Evolutionary conservation across 2,113 vertebrate species (phyloP).

Genomic region (Sceloporus tristichus): DNA sequence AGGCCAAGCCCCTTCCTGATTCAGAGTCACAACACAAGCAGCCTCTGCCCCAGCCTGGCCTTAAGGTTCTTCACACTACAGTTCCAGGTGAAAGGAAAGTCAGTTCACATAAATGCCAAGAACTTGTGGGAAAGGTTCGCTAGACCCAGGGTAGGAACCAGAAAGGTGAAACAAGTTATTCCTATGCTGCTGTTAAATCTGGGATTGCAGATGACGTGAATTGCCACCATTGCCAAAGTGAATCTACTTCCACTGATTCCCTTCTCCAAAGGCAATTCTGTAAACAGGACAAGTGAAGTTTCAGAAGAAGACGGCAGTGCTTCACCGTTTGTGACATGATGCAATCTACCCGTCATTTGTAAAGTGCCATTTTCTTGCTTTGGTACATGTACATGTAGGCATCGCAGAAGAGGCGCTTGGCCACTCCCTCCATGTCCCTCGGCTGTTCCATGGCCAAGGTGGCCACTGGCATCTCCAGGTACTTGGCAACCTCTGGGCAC

Average conservation of each 20-base stretch:
- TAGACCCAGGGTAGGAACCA: neutral
- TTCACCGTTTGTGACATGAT: neutral
- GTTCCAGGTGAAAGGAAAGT: rapidly evolving
- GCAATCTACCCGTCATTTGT: constrained; percentile 75
- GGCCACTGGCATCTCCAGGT: constrained; percentile 80
- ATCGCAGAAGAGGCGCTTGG: constrained; percentile 90
- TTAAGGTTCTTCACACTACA: neutral
- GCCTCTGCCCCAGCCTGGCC: rapidly evolving
- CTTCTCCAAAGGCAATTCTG: neutral
- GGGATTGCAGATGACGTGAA: neutral
- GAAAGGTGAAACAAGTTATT: too few relatives aligned
- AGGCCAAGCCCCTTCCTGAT: rapidly evolving
- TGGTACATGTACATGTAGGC: constrained; percentile 94
- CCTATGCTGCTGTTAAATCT: neutral
- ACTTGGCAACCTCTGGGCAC: constrained; percentile 85
- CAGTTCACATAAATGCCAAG: neutral
- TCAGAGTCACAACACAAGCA: neutral
- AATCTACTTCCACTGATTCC: neutral
- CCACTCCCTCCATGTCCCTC: constrained; percentile 89
- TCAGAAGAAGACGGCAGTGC: neutral
- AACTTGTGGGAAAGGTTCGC: neutral
- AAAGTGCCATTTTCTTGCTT: constrained; percentile 85
- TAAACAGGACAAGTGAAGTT: neutral
- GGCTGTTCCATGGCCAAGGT: constrained; percentile 83
- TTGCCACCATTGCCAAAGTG: neutral